phyloP scores from a whole-genome alignment of 2,113 vertebrate genomes.

The Oenanthe melanoleuca region DNA sequence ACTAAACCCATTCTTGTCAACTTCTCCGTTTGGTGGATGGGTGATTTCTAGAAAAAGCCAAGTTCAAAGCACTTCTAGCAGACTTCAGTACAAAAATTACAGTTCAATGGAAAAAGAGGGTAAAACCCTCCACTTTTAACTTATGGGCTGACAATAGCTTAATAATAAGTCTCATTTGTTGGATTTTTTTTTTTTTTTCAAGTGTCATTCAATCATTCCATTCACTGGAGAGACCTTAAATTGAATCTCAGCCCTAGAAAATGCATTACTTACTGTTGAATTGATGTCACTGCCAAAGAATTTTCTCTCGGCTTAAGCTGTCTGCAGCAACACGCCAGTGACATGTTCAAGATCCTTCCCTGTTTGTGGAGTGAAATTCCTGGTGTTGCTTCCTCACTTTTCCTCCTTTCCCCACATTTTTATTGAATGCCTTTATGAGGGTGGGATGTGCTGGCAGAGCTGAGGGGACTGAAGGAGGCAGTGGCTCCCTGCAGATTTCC shows the following conservation, averaged over 20 bases:
- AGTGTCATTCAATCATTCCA: constrained; percentile 16
- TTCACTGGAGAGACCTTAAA: constrained; percentile 37
- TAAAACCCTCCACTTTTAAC: not conserved
- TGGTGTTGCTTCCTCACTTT: not conserved
- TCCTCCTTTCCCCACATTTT: not conserved
- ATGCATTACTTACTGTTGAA: constrained; percentile 51
- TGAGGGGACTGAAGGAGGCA: not conserved
- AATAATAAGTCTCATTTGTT: not conserved
- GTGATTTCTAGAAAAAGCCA: not conserved
- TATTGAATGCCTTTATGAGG: not conserved
- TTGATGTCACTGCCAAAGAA: constrained; percentile 71
- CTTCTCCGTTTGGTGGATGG: not conserved
- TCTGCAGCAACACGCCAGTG: constrained; percentile 60
- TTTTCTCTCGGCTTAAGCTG: constrained; percentile 57
- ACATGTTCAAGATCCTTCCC: constrained; percentile 21
- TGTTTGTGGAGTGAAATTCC: not conserved
- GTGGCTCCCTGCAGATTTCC: not conserved
- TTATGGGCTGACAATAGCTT: not conserved
- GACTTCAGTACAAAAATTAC: not conserved
- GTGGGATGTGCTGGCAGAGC: not conserved
- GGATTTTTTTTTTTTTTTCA: not conserved
- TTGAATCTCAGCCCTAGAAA: constrained; percentile 55
- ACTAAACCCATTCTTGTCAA: not conserved
- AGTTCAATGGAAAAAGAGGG: not conserved
- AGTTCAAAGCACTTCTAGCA: not conserved